Base-by-base conservation (phyloP, 2,797 vertebrate genomes). In the Holocentrus rufus region DNA sequence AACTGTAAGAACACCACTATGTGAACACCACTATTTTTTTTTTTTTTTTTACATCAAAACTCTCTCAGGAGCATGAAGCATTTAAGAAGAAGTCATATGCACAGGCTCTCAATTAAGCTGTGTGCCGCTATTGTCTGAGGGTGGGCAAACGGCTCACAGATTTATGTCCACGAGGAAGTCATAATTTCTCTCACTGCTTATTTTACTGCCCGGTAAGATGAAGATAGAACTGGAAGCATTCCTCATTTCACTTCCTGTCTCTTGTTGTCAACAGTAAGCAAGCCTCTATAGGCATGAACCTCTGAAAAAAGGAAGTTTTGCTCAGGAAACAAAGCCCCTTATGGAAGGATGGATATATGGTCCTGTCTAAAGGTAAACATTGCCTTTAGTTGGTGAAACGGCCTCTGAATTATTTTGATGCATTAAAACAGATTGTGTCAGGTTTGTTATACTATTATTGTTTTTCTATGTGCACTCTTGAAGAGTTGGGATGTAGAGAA, bases 171-270 rank as follows among this genome's bases (percentile, higher is more conserved):
- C 2, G 0, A 61, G 55, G 74, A 72, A 69, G 78, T 69, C 25
- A 62, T 84, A 15, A 80, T 72, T 83, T 64, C 62, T 77, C 58
- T 39, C 15, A 36, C 27, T 49, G 56, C 65, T 72, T 13, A 22
- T 77, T 77, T 75, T 23, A 62, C 72, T 75, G 69, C 72, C 74
- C 71, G 66, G 13, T 47, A 25, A 76, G 72, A 76, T 82, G 59
- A 65, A 54, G 50, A 66, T 20, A 65, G 68, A 76, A 50, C 61
- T 74, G 46, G 50, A 44, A 71, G 20, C 22, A 69, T 69, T 67
- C 63, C 71, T 80, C 44, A 54, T 72, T 64, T 44, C 54, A 27
- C 53, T 78, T 78, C 82, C 82, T 75, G 64, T 66, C 58, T 62
- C 23, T 39, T 15, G 14, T 44, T 64, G 44, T 70, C 58, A 70